Conservation (phyloP, 2,797 vertebrate species). For the Fringilla coelebs region DNA sequence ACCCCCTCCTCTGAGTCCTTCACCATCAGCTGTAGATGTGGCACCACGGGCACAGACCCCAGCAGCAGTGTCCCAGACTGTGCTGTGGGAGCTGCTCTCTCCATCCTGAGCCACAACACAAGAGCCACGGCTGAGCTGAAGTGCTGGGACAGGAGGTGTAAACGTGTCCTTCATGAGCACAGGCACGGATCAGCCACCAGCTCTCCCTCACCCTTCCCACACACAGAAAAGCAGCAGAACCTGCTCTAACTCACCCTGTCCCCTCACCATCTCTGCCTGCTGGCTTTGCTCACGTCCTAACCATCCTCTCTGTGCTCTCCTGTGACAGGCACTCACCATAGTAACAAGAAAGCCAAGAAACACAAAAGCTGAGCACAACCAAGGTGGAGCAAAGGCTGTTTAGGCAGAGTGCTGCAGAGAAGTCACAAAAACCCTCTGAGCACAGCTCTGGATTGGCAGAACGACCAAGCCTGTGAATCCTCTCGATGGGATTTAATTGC, state of each 20-base stretch:
- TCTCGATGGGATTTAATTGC: background rate
- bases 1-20: background rate
- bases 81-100: background rate
- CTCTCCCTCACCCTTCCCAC: background rate
- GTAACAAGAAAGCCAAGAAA: constrained; percentile 1
- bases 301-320: background rate
- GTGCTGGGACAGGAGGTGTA: background rate
- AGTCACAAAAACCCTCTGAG: background rate
- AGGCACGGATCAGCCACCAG: background rate
- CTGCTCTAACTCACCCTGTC: background rate
- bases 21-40: rapidly evolving
- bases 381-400: background rate
- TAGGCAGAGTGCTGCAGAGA: background rate
- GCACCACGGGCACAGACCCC: background rate
- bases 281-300: background rate
- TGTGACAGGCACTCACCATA: background rate
- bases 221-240: background rate
- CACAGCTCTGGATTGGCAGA: background rate
- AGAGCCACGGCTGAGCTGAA: background rate
- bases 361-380: background rate
- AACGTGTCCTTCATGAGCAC: background rate
- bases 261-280: background rate
- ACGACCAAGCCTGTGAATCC: background rate
- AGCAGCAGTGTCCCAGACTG: background rate
- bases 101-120: background rate